These are phyloP conservation scores for Bufo gargarizans DNA, from an alignment of 2,113 vertebrate species.

Conservation along the genomic window DNA sequence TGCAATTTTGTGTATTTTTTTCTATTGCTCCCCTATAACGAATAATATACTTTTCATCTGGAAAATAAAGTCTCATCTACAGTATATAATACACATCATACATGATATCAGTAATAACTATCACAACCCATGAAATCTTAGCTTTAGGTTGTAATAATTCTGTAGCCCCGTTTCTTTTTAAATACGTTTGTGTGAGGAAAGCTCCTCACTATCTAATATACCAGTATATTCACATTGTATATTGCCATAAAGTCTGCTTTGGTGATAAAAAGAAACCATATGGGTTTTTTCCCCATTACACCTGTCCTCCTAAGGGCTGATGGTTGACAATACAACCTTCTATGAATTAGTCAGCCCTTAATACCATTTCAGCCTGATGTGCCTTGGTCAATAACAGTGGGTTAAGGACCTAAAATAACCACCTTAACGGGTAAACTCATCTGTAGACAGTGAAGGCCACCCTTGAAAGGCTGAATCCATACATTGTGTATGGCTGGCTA, in stretches of 20 bases:
- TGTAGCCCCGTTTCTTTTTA: conserved; percentile 14
- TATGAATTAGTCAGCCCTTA: not conserved
- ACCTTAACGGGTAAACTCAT: not conserved
- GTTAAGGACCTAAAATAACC: not conserved
- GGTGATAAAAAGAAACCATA: conserved; percentile 16
- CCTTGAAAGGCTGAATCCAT: not conserved
- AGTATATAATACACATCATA: conserved; percentile 31
- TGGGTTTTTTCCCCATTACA: not conserved
- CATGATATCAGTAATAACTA: conserved; percentile 4
- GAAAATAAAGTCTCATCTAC: conserved; percentile 16
- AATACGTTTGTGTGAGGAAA: conserved; percentile 32
- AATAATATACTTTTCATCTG: not conserved
- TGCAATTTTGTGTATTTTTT: not conserved
- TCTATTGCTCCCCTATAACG: not conserved
- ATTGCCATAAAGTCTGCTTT: conserved; percentile 40
- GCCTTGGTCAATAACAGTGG: conserved; percentile 17
- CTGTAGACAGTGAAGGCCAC: not conserved
- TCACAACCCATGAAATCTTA: not conserved
- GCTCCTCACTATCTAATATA: not conserved
- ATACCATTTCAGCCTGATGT: conserved; percentile 13
- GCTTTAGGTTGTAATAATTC: not conserved
- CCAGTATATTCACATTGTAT: conserved; percentile 15
- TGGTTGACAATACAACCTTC: not conserved
- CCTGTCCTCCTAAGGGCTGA: not conserved
- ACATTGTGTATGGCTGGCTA: not conserved